These are phyloP conservation scores for Bagarius yarrelli DNA, from an alignment of 2,113 vertebrate genomes.

Conservation along the genomic window DNA sequence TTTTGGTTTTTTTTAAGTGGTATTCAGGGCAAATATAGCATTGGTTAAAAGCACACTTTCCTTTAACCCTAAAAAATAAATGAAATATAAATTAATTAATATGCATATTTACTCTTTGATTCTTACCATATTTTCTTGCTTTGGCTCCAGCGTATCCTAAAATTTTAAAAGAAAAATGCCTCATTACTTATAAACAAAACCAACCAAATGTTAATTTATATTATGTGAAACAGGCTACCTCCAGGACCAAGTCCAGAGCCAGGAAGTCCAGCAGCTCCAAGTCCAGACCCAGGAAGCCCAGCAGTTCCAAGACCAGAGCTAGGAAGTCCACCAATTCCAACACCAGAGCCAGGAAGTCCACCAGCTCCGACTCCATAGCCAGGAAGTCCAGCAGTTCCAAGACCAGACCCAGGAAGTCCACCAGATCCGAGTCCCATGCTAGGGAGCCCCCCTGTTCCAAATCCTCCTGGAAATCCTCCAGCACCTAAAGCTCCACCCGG, in stretches of 20 bases:
- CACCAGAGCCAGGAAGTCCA: slow-evolving; percentile 40
- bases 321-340: slow-evolving; percentile 41
- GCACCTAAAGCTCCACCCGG: slow-evolving; percentile 33
- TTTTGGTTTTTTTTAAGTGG: neutral
- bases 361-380: slow-evolving; percentile 24
- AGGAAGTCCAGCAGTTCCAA: slow-evolving; percentile 26
- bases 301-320: slow-evolving; percentile 49
- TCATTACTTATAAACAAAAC: neutral
- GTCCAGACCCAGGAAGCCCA: slow-evolving; percentile 47
- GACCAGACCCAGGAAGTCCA: slow-evolving; percentile 23
- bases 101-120: neutral
- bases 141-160: slow-evolving; percentile 52
- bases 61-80: neutral
- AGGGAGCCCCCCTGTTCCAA: slow-evolving; percentile 6
- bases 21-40: neutral
- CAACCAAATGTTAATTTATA: neutral
- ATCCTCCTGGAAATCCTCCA: slow-evolving; percentile 29
- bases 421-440: slow-evolving; percentile 10
- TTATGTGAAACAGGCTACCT: slow-evolving; percentile 19
- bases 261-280: slow-evolving; percentile 27
- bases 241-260: slow-evolving; percentile 36
- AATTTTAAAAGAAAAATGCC: slow-evolving; percentile 3
- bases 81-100: neutral
- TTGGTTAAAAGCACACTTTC: neutral
- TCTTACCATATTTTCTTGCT: slow-evolving; percentile 54